Evolutionary conservation across 2,888 invertebrate genomes (phyloP).

Genomic region (Phrixothrix hirtus): DNA sequence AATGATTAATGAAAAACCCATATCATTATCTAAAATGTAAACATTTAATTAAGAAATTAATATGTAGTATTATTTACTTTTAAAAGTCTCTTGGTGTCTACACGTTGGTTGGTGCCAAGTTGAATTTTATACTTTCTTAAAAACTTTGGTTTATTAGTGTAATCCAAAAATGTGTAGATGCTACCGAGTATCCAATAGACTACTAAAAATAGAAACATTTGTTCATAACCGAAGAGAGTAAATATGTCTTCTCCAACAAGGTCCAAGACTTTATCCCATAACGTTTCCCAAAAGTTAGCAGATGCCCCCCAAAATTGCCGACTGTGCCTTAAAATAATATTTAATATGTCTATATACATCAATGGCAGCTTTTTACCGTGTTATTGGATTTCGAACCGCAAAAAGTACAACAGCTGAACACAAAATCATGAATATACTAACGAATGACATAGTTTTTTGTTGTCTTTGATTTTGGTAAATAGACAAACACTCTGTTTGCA

Average conservation of each 20-base stretch:
- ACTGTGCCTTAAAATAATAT: too few species aligned
- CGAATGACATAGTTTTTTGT: neutral
- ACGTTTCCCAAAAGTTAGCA: constrained; percentile 83
- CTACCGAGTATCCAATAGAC: constrained; percentile 78
- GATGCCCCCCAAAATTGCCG: constrained; percentile 84
- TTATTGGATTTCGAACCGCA: constrained; percentile 76
- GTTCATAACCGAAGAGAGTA: constrained; percentile 68
- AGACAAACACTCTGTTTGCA: too few species aligned
- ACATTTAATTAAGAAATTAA: neutral
- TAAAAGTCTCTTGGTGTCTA: constrained; percentile 62
- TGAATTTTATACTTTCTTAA: constrained; percentile 81
- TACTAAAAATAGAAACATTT: constrained; percentile 62
- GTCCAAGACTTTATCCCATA: constrained; percentile 75
- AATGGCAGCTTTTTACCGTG: constrained; percentile 65
- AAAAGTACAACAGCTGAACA: constrained; percentile 75
- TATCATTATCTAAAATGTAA: constrained; percentile 63
- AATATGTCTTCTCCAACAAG: constrained; percentile 69
- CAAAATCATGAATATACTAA: constrained; percentile 69
- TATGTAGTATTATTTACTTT: constrained; percentile 54
- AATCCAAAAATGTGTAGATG: constrained; percentile 73
- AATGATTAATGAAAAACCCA: constrained; percentile 75
- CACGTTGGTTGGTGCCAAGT: constrained; percentile 78
- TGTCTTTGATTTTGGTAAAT: too few species aligned
- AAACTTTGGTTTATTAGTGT: constrained; percentile 72
- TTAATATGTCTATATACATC: too few species aligned